Conservation (phyloP, 2,113 vertebrate species). For the Emydura subglobosa region DNA sequence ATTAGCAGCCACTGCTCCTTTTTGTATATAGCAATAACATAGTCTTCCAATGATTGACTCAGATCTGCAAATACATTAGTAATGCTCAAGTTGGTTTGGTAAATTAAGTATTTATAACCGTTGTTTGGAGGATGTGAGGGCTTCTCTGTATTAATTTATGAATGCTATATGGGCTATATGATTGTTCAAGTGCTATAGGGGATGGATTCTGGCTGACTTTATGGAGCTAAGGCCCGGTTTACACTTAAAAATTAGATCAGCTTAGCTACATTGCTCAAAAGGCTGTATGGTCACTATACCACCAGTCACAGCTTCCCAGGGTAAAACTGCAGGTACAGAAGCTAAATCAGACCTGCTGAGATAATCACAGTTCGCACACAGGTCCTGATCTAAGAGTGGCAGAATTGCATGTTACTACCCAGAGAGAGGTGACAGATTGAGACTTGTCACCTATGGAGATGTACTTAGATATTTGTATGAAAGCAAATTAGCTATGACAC, state of each 20-base stretch:
- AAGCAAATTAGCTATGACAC: not conserved
- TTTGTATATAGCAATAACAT: not conserved
- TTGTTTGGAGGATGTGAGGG: not conserved
- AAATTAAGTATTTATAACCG: constrained; percentile 10
- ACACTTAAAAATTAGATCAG: not conserved
- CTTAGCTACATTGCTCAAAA: not conserved
- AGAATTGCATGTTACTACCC: not conserved
- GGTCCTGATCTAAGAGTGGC: not conserved
- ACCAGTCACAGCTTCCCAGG: not conserved
- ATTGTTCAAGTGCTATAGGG: not conserved
- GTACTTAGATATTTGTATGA: not conserved
- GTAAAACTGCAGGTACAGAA: not conserved
- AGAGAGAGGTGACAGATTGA: not conserved
- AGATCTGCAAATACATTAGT: not conserved
- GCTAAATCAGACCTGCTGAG: not conserved
- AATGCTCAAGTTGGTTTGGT: not conserved
- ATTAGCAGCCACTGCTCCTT: not conserved
- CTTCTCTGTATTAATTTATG: not conserved
- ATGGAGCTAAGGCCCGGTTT: not conserved
- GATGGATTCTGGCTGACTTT: not conserved
- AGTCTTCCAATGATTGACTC: not conserved
- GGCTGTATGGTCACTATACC: not conserved
- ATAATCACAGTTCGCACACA: not conserved
- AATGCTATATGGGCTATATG: not conserved
- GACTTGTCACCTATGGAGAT: not conserved